Evolutionary conservation across 2,113 vertebrate genomes (phyloP).

Genomic region (Otus sunia): DNA sequence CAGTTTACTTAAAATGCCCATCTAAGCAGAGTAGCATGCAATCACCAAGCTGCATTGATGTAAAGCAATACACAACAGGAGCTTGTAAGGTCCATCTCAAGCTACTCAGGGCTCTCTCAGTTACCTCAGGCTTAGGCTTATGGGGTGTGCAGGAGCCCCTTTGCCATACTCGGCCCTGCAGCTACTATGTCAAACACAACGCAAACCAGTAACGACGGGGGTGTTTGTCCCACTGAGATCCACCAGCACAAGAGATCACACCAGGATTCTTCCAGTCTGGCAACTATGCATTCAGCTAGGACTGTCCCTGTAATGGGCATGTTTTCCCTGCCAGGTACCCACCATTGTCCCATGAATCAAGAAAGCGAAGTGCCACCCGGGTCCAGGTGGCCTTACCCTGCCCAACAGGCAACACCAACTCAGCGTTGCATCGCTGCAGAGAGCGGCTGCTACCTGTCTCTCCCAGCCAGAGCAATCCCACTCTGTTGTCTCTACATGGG

Average conservation of each 20-base stretch:
- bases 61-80: not conserved
- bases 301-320: fast-evolving
- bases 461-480: not conserved
- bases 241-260: not conserved
- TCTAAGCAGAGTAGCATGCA: not conserved
- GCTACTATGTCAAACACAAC: not conserved
- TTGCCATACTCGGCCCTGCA: not conserved
- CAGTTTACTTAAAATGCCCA: not conserved
- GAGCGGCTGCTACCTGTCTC: not conserved
- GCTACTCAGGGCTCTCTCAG: not conserved
- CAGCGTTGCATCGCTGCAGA: not conserved
- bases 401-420: not conserved
- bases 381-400: not conserved
- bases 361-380: not conserved
- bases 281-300: not conserved
- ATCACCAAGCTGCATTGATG: not conserved
- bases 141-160: not conserved
- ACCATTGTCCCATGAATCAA: not conserved
- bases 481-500: not conserved
- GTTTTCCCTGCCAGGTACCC: not conserved
- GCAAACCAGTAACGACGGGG: fast-evolving
- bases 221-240: not conserved
- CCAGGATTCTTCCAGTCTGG: not conserved
- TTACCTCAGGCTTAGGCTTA: not conserved
- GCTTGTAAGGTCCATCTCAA: not conserved